Percentiles rank a stretch among this genome's conserved stretches.
Evolutionary conservation across 2,888 invertebrate genomes (phyloP).

Genomic region (Tethea ocularis): DNA sequence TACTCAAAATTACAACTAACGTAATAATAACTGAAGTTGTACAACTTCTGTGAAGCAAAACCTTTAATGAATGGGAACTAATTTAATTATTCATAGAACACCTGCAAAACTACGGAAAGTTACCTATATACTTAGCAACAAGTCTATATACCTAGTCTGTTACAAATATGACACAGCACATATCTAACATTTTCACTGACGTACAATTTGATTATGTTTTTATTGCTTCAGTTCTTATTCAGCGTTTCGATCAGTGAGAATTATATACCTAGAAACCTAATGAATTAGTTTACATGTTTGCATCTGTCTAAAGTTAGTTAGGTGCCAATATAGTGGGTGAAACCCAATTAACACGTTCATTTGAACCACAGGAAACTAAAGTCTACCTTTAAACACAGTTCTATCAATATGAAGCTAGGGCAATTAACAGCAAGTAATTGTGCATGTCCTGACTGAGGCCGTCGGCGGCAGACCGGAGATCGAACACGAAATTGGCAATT

Average conservation of each 20-base stretch:
- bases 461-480: conserved; percentile 65
- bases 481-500: conserved; percentile 76
- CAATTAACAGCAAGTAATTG: conserved; percentile 55
- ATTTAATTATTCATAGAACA: conserved; percentile 5
- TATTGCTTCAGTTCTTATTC: no score
- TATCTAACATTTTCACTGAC: no score
- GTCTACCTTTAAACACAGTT: conserved; percentile 15
- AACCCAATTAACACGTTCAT: not conserved
- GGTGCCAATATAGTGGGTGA: not conserved
- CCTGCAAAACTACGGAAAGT: not conserved
- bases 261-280: no score
- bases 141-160: not conserved
- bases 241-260: no score
- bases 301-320: no score
- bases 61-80: not conserved
- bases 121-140: no score
- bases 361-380: not conserved
- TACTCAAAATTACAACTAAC: conserved; percentile 3
- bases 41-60: not conserved
- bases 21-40: conserved; percentile 1
- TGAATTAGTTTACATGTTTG: no score
- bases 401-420: conserved; percentile 41
- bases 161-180: not conserved
- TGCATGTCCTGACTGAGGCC: conserved; percentile 43
- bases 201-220: no score